A percentile compares a stretch with the other conserved stretches of the same genome.
Conservation (phyloP, 2,113 vertebrate species). For the Arvicanthis niloticus region DNA sequence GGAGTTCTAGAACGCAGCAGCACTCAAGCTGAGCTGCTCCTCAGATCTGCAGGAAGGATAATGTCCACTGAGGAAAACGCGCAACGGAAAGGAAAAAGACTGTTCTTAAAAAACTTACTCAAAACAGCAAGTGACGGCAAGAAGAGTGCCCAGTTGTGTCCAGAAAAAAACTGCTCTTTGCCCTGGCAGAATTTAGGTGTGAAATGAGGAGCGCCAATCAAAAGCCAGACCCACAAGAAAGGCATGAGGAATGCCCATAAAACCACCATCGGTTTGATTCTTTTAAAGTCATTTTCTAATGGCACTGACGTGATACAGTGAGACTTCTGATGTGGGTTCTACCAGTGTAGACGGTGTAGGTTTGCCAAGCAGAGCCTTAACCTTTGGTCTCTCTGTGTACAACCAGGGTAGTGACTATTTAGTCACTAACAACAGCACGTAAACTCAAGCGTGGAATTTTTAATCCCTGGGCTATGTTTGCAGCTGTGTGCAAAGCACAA, state of each 20-base stretch:
- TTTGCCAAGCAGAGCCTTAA: background rate
- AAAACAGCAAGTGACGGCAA: background rate
- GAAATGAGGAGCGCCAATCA: background rate
- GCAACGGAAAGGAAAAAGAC: background rate
- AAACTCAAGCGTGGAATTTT: background rate
- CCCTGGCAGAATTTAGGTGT: background rate
- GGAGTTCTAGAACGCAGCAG: background rate
- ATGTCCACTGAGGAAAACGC: background rate
- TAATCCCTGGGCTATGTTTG: background rate
- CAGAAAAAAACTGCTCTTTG: background rate
- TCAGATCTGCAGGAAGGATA: background rate
- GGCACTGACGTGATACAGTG: background rate
- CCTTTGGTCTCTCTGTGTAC: background rate
- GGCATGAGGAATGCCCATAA: background rate
- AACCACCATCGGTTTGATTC: background rate
- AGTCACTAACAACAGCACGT: constrained; percentile 1
- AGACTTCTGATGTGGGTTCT: constrained; percentile 8
- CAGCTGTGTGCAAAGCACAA: background rate
- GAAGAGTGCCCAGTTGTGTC: background rate
- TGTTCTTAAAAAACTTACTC: background rate
- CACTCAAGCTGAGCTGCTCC: background rate
- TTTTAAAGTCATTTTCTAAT: background rate
- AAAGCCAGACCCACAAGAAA: background rate
- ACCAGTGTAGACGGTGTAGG: background rate
- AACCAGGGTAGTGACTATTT: background rate